Percentiles rank a stretch among this genome's conserved stretches.
These are phyloP conservation scores for Drosophila fuyamai DNA, from an alignment of 1,140 invertebrate species.

Conservation along the genomic window DNA sequence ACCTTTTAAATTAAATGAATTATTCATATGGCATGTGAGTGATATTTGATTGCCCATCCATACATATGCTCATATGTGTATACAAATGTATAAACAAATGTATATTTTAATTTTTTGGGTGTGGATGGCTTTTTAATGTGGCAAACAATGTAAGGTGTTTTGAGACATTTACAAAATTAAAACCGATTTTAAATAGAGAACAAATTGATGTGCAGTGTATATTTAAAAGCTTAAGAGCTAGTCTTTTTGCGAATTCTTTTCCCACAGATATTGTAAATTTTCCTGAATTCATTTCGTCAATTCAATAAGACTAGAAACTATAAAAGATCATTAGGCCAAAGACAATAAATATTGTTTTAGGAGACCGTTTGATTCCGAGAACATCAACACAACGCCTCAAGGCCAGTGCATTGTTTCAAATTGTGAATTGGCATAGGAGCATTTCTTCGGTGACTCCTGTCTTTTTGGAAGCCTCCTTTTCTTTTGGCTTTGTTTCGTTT, in stretches of 20 bases:
- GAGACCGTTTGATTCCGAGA: constrained; percentile 35
- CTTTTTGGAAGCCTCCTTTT: constrained; percentile 20
- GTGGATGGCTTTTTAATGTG: constrained; percentile 7
- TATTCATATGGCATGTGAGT: constrained; percentile 78
- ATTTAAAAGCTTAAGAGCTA: too few species aligned
- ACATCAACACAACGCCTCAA: constrained; percentile 40
- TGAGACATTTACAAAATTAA: not conserved
- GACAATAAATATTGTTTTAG: constrained; percentile 15
- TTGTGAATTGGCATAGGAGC: constrained; percentile 47
- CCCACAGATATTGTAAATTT: not conserved
- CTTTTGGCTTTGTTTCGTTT: constrained; percentile 36
- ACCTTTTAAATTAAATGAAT: constrained; percentile 57
- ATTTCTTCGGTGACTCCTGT: constrained; percentile 36
- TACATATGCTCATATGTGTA: constrained; percentile 12
- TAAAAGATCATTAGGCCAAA: constrained; percentile 17
- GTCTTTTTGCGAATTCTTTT: not conserved
- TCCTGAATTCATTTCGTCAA: not conserved
- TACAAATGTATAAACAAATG: not conserved
- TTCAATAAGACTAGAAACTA: not conserved
- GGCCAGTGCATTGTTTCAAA: constrained; percentile 44
- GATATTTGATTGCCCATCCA: constrained; percentile 71
- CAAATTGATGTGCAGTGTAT: not conserved
- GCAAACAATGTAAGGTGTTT: not conserved
- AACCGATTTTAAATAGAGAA: not conserved
- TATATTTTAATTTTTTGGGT: constrained; percentile 4